Conservation (phyloP, 2,888 invertebrate genomes). For the Tenthredo scrophulariae region DNA sequence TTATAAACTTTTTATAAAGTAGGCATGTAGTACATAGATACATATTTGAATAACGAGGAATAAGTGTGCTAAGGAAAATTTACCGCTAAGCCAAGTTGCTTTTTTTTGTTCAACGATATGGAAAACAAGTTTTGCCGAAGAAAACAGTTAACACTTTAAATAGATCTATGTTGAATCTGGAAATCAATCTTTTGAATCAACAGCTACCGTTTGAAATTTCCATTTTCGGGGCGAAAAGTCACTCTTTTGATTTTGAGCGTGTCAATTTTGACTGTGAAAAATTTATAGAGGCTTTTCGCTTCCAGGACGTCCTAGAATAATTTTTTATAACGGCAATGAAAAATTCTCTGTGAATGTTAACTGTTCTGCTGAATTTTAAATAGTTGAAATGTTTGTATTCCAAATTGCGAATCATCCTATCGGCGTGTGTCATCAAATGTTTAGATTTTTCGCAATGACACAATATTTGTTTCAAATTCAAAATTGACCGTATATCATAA, state of each 20-base stretch:
- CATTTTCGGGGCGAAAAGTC: too few species aligned
- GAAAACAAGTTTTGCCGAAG: too few species aligned
- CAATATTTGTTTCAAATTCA: background rate
- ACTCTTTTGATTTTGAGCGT: too few species aligned
- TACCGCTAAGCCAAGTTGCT: background rate
- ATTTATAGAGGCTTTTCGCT: too few species aligned
- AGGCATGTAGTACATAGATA: background rate
- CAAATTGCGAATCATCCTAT: background rate
- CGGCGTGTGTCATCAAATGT: background rate
- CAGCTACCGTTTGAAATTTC: too few species aligned
- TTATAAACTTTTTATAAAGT: background rate
- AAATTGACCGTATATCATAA: background rate
- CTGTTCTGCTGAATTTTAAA: too few species aligned
- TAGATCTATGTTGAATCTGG: too few species aligned
- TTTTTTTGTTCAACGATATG: too few species aligned
- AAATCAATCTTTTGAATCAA: too few species aligned
- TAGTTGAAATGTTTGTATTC: background rate
- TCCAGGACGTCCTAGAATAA: background rate
- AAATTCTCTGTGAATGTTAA: background rate
- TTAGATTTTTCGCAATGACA: background rate
- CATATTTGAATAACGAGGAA: background rate
- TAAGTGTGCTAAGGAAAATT: background rate
- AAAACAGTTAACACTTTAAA: too few species aligned
- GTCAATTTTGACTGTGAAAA: too few species aligned
- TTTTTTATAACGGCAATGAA: background rate